These are phyloP conservation scores for Dasyornis broadbenti DNA, from an alignment of 2,113 vertebrate genomes.

Conservation along the genomic window DNA sequence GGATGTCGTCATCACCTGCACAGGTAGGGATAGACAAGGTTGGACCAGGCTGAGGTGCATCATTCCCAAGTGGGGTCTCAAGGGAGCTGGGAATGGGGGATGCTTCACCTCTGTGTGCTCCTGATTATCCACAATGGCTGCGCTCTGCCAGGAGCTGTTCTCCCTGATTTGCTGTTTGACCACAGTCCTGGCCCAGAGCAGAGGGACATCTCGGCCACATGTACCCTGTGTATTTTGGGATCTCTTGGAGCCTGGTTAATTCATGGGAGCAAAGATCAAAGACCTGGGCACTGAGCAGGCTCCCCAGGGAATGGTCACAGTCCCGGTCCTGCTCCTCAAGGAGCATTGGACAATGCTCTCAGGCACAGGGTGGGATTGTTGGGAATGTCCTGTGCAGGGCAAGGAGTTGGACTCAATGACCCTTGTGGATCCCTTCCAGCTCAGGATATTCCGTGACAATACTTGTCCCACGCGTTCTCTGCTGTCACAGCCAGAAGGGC, in stretches of 20 bases:
- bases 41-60: background rate
- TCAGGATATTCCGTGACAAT: background rate
- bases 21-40: slow-evolving; percentile 72
- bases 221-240: background rate
- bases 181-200: background rate
- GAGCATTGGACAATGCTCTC: background rate
- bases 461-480: accelerated
- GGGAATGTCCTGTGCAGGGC: background rate
- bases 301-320: background rate
- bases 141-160: background rate
- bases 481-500: background rate
- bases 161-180: background rate
- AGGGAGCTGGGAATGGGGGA: background rate
- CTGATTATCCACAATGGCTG: background rate
- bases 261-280: background rate
- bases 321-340: background rate
- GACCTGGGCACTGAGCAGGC: background rate
- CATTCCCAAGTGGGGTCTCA: background rate
- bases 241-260: background rate
- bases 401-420: background rate
- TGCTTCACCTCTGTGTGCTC: accelerated
- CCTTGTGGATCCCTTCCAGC: background rate
- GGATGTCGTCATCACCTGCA: slow-evolving; percentile 98
- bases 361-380: background rate
- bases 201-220: background rate